These are phyloP conservation scores for Salpingus planirostris DNA, from an alignment of 2,888 invertebrate genomes.

Conservation along the genomic window DNA sequence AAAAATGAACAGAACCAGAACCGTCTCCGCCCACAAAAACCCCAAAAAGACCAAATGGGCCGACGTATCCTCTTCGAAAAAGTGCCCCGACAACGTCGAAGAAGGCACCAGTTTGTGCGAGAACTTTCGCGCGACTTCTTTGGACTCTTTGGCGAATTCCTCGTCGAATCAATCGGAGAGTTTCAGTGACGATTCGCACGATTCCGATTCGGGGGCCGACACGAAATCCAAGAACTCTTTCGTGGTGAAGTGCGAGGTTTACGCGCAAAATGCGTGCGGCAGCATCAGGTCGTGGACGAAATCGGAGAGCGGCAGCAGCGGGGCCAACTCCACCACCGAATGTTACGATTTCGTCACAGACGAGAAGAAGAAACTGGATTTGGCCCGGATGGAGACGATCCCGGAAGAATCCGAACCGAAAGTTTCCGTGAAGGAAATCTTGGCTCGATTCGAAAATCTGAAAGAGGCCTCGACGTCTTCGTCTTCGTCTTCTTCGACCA, in stretches of 20 bases:
- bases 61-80: too few species aligned
- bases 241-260: conserved; percentile 38
- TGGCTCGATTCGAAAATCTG: conserved; percentile 64
- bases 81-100: conserved; percentile 1
- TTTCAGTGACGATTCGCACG: conserved; percentile 52
- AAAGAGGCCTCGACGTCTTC: too few species aligned
- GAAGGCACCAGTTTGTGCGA: conserved; percentile 16
- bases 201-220: conserved; percentile 58
- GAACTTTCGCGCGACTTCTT: conserved; percentile 45
- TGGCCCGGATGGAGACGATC: conserved; percentile 65
- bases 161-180: conserved; percentile 56
- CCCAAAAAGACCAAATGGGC: conserved; percentile 12
- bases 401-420: conserved; percentile 75
- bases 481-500: too few species aligned
- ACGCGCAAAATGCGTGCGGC: conserved; percentile 32
- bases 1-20: conserved; percentile 8
- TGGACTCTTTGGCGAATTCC: conserved; percentile 61
- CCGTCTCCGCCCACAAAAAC: too few species aligned
- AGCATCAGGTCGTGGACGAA: conserved; percentile 30
- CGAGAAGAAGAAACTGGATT: conserved; percentile 19
- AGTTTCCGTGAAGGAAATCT: conserved; percentile 73
- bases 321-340: conserved; percentile 15
- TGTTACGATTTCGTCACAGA: conserved; percentile 16
- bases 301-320: conserved; percentile 28
- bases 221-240: conserved; percentile 33